These are phyloP conservation scores for Cinara cedri DNA, from an alignment of 2,888 invertebrate genomes.

Conservation along the genomic window DNA sequence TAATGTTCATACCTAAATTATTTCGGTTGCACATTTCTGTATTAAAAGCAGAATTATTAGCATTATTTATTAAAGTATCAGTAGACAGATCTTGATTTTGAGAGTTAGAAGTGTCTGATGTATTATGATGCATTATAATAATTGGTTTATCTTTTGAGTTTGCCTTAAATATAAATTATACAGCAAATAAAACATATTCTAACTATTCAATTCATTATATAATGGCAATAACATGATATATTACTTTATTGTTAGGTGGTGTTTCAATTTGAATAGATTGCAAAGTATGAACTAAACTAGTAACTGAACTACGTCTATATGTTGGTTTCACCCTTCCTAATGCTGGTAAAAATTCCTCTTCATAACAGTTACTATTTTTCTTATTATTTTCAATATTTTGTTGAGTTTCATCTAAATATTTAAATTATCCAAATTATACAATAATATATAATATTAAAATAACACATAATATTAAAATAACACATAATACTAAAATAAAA, in stretches of 20 bases:
- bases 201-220: neutral
- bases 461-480: too few relatives aligned
- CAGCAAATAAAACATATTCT: neutral
- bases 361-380: slow-evolving; percentile 42
- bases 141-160: slow-evolving; percentile 43
- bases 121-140: slow-evolving; percentile 48
- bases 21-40: slow-evolving; percentile 61
- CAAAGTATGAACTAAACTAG: slow-evolving; percentile 49
- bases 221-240: neutral
- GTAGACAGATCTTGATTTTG: slow-evolving; percentile 24
- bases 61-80: slow-evolving; percentile 51
- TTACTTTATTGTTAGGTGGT: slow-evolving; percentile 37
- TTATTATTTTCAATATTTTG: slow-evolving; percentile 56
- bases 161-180: slow-evolving; percentile 5
- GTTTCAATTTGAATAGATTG: slow-evolving; percentile 46
- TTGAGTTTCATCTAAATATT: slow-evolving; percentile 39
- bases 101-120: slow-evolving; percentile 22
- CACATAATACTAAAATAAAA: too few relatives aligned
- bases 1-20: slow-evolving; percentile 57
- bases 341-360: slow-evolving; percentile 53
- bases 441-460: too few relatives aligned
- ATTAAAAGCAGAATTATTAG: slow-evolving; percentile 51
- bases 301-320: slow-evolving; percentile 48
- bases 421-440: neutral
- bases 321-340: slow-evolving; percentile 46